Evolutionary conservation across 64 coral and sea anemone species (phyloP).

Genomic region (Pocillopora damicornis): DNA sequence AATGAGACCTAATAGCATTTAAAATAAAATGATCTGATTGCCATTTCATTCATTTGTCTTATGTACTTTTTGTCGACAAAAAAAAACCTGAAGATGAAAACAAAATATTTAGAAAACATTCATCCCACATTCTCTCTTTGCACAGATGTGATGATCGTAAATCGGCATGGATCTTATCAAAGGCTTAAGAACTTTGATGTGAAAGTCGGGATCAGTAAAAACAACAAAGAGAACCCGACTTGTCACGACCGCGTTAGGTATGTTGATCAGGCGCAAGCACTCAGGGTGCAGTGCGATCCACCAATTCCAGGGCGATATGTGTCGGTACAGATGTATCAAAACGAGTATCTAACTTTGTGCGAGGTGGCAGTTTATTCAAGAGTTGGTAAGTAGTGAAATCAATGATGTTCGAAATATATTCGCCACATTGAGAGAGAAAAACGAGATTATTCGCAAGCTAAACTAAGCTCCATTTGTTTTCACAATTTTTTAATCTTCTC

Average conservation of each 20-base stretch:
- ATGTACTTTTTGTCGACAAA: too few species aligned
- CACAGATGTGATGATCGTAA: slow-evolving; percentile 84
- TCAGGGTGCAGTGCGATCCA: slow-evolving; percentile 86
- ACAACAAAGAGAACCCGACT: slow-evolving; percentile 77
- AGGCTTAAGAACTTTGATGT: slow-evolving; percentile 96
- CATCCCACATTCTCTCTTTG: not conserved
- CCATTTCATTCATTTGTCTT: too few species aligned
- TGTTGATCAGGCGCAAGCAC: slow-evolving; percentile 79
- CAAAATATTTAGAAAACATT: not conserved
- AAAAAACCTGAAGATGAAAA: too few species aligned
- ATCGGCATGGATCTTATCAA: slow-evolving; percentile 70
- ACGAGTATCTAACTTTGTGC: slow-evolving; percentile 81
- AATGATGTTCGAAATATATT: too few species aligned
- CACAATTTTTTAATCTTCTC: too few species aligned
- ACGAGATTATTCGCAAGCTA: too few species aligned
- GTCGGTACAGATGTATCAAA: slow-evolving; percentile 89
- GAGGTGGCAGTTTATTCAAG: slow-evolving; percentile 92
- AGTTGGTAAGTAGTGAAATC: slow-evolving; percentile 47
- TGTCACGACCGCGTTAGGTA: slow-evolving; percentile 86
- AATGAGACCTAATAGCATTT: too few species aligned
- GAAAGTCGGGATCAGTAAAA: slow-evolving; percentile 49
- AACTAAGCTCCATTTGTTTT: too few species aligned
- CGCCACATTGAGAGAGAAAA: too few species aligned
- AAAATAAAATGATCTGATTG: too few species aligned
- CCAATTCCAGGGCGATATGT: slow-evolving; percentile 91